phyloP scores from a whole-genome alignment of 2,888 invertebrate genomes.

The Habrosyne pyritoides region DNA sequence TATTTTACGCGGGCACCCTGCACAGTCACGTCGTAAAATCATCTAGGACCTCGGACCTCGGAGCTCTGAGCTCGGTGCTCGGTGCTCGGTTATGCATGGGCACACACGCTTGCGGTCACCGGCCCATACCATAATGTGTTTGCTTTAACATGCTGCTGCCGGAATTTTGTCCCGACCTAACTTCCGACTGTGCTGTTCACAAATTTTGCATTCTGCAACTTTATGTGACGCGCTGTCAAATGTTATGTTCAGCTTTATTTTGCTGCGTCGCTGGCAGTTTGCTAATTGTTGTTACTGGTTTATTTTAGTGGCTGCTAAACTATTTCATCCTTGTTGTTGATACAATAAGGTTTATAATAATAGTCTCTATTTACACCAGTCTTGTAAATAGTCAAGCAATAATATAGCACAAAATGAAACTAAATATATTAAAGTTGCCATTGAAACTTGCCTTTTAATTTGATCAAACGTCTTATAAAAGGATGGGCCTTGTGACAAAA shows the following conservation, averaged over 20 bases:
- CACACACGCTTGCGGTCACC: constrained; percentile 30
- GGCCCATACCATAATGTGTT: constrained; percentile 26
- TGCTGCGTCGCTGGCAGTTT: background rate
- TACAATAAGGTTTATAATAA: too few relatives aligned
- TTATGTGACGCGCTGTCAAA: background rate
- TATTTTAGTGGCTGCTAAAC: too few relatives aligned
- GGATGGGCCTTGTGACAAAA: constrained; percentile 44
- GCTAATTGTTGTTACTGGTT: constrained; percentile 9
- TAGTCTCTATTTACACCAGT: too few relatives aligned
- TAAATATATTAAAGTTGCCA: background rate
- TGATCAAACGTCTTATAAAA: constrained; percentile 24
- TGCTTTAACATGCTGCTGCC: constrained; percentile 36
- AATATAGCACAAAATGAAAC: background rate
- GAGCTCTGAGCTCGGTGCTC: background rate
- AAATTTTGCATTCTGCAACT: background rate
- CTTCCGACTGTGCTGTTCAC: constrained; percentile 17
- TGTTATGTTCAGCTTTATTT: background rate
- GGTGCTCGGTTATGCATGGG: constrained; percentile 37
- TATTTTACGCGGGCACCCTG: constrained; percentile 15
- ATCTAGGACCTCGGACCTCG: background rate
- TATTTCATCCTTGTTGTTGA: too few relatives aligned
- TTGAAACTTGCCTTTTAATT: constrained; percentile 18
- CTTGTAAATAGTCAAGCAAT: too few relatives aligned
- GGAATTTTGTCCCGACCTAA: constrained; percentile 28
- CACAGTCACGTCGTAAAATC: constrained; percentile 10